These are phyloP conservation scores for Guaruba guarouba DNA, from an alignment of 2,113 vertebrate genomes.

Conservation along the genomic window DNA sequence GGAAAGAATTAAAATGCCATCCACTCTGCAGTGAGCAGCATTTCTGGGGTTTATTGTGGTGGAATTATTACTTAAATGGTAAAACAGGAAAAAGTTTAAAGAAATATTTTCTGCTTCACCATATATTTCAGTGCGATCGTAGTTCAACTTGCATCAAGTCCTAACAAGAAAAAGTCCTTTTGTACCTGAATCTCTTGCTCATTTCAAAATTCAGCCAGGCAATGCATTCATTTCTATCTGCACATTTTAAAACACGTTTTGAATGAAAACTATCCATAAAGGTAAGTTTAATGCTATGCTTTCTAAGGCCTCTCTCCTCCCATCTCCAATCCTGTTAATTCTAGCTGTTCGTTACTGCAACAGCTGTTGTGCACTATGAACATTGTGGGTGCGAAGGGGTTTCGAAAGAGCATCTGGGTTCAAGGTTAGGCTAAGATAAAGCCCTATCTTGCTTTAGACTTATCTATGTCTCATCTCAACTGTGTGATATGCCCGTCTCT, in stretches of 20 bases:
- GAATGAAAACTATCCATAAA: neutral
- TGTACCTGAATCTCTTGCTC: neutral
- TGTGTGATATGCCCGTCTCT: neutral
- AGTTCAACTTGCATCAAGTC: neutral
- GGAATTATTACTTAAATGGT: neutral
- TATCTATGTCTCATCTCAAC: conserved; percentile 31
- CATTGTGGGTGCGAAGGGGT: accelerated
- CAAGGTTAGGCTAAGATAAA: conserved; percentile 57
- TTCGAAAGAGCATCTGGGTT: conserved; percentile 14
- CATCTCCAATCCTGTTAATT: neutral
- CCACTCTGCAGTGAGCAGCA: neutral
- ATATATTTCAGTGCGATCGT: neutral
- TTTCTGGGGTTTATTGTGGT: neutral
- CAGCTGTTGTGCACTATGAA: neutral
- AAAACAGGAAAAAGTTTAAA: neutral
- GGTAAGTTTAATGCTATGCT: neutral
- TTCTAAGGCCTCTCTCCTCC: neutral
- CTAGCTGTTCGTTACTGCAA: neutral
- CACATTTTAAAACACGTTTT: neutral
- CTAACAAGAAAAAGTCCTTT: neutral
- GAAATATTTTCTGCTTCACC: neutral
- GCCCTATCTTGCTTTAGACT: conserved; percentile 21
- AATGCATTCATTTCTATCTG: conserved; percentile 33
- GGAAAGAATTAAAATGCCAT: conserved; percentile 60
- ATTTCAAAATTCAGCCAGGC: neutral